Percentiles rank a stretch among this genome's conserved stretches.
Conservation (phyloP, 2,888 invertebrate genomes). For the Gymnosoma rotundatum region DNA sequence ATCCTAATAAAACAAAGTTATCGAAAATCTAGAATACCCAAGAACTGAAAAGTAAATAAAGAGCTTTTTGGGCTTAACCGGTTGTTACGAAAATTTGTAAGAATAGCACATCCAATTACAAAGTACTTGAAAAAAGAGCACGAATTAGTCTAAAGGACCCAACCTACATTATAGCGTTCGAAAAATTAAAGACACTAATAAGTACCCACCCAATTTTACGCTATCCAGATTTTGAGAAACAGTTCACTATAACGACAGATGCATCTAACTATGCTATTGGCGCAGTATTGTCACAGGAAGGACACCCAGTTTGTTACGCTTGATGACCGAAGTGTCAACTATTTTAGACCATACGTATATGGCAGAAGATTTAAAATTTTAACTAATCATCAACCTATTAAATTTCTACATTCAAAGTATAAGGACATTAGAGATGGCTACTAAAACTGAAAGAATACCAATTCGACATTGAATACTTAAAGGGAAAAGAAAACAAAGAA, state of each 20-base stretch:
- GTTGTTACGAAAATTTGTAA: constrained; percentile 28
- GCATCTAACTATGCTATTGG: constrained; percentile 34
- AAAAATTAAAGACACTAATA: constrained; percentile 31
- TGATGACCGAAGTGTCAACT: constrained; percentile 48
- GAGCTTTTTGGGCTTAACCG: constrained; percentile 47
- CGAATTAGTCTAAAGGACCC: constrained; percentile 1
- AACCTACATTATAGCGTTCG: constrained; percentile 3
- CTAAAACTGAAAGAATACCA: constrained; percentile 35
- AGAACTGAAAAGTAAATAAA: constrained; percentile 48
- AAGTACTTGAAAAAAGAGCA: constrained; percentile 23
- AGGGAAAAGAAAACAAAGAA: constrained; percentile 47
- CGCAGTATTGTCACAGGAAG: constrained; percentile 29
- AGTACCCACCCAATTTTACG: constrained; percentile 14
- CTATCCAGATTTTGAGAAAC: constrained; percentile 24
- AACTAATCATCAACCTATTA: constrained; percentile 54
- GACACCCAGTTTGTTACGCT: constrained; percentile 39
- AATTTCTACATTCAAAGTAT: constrained; percentile 56
- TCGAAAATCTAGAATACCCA: constrained; percentile 21
- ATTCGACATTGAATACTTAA: constrained; percentile 31
- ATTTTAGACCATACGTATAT: constrained; percentile 49
- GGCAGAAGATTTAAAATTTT: constrained; percentile 50
- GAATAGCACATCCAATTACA: constrained; percentile 33
- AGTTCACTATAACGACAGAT: constrained; percentile 16
- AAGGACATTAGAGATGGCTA: constrained; percentile 54
- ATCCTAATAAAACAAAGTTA: constrained; percentile 28